A percentile compares a stretch with the other conserved stretches of the same genome.
These are phyloP conservation scores for Lateolabrax maculatus DNA, from an alignment of 2,797 vertebrate species.

Conservation along the genomic window DNA sequence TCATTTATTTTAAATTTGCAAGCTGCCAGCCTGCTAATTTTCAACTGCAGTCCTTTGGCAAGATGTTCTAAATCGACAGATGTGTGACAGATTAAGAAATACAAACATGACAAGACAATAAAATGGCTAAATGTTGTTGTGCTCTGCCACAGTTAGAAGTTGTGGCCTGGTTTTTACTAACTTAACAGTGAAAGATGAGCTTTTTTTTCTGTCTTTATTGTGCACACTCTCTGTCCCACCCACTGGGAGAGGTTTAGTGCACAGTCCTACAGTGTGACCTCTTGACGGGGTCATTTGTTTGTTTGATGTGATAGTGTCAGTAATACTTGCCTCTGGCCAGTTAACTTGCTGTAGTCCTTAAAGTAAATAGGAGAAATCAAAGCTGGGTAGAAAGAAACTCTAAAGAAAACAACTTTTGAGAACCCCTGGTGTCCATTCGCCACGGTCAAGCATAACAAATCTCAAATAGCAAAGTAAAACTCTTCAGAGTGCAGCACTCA, in stretches of 20 bases:
- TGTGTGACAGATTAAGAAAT: neutral
- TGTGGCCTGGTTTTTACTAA: slow-evolving; percentile 3
- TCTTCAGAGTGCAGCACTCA: slow-evolving; percentile 5
- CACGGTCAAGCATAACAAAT: slow-evolving; percentile 42
- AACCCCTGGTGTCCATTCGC: slow-evolving; percentile 17
- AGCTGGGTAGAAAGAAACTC: slow-evolving; percentile 19
- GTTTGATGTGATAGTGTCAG: slow-evolving; percentile 44
- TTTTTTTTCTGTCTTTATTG: slow-evolving; percentile 12
- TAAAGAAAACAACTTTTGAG: slow-evolving; percentile 45
- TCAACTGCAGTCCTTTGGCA: neutral
- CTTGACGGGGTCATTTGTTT: slow-evolving; percentile 13
- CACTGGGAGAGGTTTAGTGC: slow-evolving; percentile 20
- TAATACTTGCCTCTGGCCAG: slow-evolving; percentile 17
- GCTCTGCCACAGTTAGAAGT: neutral
- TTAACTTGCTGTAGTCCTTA: slow-evolving; percentile 20
- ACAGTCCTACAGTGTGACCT: slow-evolving; percentile 25
- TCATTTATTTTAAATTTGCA: no score
- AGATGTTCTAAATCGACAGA: neutral
- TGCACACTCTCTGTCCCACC: neutral
- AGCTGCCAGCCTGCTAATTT: neutral
- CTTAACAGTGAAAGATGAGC: slow-evolving; percentile 29
- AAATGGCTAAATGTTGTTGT: neutral
- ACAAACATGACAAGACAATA: neutral
- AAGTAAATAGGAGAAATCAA: slow-evolving; percentile 52
- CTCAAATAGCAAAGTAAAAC: slow-evolving; percentile 39